Percentiles rank a stretch among this genome's conserved stretches.
Evolutionary conservation across 2,888 invertebrate species (phyloP).

Genomic region (Platerodrilus igneus): DNA sequence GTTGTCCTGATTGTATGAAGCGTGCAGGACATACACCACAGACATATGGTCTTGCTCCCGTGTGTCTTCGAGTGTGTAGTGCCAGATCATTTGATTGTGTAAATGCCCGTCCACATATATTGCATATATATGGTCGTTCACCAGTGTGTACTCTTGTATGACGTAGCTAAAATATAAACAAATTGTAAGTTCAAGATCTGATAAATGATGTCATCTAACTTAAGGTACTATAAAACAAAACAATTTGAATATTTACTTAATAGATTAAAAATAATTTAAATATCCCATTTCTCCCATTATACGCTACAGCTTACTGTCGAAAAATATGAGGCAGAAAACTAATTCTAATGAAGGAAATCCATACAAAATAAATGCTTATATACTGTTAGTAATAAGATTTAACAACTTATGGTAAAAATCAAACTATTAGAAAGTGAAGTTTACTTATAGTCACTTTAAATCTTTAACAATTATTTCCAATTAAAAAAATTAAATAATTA

Average conservation of each 20-base stretch:
- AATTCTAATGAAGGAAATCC: too few relatives aligned
- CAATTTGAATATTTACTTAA: conserved; percentile 1
- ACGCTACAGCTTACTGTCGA: too few relatives aligned
- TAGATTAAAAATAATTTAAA: too few relatives aligned
- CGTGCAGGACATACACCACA: conserved; percentile 65
- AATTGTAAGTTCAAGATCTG: not conserved
- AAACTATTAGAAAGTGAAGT: too few relatives aligned
- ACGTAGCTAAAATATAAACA: conserved; percentile 38
- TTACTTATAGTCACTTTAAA: too few relatives aligned
- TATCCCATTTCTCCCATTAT: too few relatives aligned
- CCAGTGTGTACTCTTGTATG: conserved; percentile 49
- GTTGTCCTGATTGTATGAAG: conserved; percentile 59
- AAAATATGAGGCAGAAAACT: too few relatives aligned
- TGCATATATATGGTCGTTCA: conserved; percentile 48
- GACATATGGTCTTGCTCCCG: conserved; percentile 62
- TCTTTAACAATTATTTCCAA: too few relatives aligned
- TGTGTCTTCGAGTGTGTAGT: conserved; percentile 64
- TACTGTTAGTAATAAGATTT: too few relatives aligned
- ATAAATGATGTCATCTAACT: not conserved
- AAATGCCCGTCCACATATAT: conserved; percentile 51
- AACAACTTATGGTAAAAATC: too few relatives aligned
- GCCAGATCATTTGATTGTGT: conserved; percentile 70
- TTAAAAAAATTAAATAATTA: too few relatives aligned
- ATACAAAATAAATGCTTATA: too few relatives aligned
- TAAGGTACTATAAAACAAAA: not conserved